Conservation (phyloP, 2,797 vertebrate species). For the Macropus fuliginosus region DNA sequence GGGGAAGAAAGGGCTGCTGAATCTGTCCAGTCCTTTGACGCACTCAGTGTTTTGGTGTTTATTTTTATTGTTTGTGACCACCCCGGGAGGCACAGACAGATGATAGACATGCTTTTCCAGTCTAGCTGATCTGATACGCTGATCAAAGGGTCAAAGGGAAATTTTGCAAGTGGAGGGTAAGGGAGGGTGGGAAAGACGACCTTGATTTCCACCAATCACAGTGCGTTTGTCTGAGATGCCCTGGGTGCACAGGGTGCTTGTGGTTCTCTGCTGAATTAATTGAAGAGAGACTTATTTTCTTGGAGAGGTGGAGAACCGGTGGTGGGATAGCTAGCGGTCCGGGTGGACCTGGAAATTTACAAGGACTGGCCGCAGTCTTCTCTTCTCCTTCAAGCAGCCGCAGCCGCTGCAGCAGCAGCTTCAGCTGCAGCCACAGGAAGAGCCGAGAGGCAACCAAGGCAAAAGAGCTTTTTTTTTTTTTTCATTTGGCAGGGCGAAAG, state of each 20-base stretch:
- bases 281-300: slow-evolving; percentile 64
- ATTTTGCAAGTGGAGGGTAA: slow-evolving; percentile 56
- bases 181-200: neutral
- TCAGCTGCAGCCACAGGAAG: slow-evolving; percentile 57
- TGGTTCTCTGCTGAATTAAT: slow-evolving; percentile 62
- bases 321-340: slow-evolving; percentile 61
- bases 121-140: slow-evolving; percentile 15
- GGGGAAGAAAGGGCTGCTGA: neutral
- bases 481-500: neutral
- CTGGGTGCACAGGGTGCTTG: slow-evolving; percentile 70
- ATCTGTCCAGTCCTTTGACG: neutral
- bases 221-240: slow-evolving; percentile 56
- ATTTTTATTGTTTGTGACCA: slow-evolving; percentile 50
- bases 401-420: slow-evolving; percentile 30
- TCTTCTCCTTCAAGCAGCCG: neutral
- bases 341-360: slow-evolving; percentile 78
- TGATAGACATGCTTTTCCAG: slow-evolving; percentile 36
- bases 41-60: neutral
- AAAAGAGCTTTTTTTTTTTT: slow-evolving; percentile 19
- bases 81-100: slow-evolving; percentile 39
- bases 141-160: slow-evolving; percentile 56
- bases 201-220: slow-evolving; percentile 71
- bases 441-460: slow-evolving; percentile 59
- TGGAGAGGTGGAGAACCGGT: neutral
- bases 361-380: slow-evolving; percentile 55